These are phyloP conservation scores for Tyrophagus putrescentiae DNA, from an alignment of 1,140 invertebrate species.

Conservation along the genomic window DNA sequence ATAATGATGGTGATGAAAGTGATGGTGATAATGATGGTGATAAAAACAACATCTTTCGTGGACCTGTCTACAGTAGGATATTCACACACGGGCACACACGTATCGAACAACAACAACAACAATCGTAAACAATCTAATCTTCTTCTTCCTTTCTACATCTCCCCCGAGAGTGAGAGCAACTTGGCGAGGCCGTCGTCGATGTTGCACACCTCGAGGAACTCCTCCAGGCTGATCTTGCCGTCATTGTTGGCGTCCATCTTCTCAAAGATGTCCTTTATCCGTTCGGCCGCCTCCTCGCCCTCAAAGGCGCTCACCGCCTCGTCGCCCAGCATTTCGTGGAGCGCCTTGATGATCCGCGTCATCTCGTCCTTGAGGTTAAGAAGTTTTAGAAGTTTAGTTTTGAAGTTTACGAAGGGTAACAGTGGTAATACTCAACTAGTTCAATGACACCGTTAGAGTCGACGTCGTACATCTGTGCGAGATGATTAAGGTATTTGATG, in stretches of 20 bases:
- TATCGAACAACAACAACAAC: too few relatives aligned
- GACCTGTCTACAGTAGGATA: too few relatives aligned
- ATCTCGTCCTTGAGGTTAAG: too few relatives aligned
- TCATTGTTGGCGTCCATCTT: slow-evolving; percentile 99
- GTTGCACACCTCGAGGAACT: slow-evolving; percentile 96
- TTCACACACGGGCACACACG: too few relatives aligned
- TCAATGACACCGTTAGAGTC: slow-evolving; percentile 98
- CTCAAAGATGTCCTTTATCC: slow-evolving; percentile 68
- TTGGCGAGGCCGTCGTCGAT: slow-evolving; percentile 92
- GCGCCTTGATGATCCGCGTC: slow-evolving; percentile 60
- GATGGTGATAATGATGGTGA: neutral
- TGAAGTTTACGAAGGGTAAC: too few relatives aligned
- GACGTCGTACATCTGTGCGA: slow-evolving; percentile 64
- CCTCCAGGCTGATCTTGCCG: slow-evolving; percentile 90
- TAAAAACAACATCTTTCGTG: neutral
- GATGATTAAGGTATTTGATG: neutral
- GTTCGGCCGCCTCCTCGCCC: slow-evolving; percentile 61
- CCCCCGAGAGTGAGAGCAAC: slow-evolving; percentile 46
- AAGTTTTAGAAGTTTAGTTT: too few relatives aligned
- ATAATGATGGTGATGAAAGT: too few relatives aligned
- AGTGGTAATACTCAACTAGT: too few relatives aligned
- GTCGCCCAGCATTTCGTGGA: slow-evolving; percentile 91
- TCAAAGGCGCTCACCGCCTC: slow-evolving; percentile 30
- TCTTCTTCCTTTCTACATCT: too few relatives aligned
- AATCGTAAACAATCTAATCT: too few relatives aligned